These are phyloP conservation scores for Brenthis daphne DNA, from an alignment of 2,888 invertebrate species.

Conservation along the genomic window DNA sequence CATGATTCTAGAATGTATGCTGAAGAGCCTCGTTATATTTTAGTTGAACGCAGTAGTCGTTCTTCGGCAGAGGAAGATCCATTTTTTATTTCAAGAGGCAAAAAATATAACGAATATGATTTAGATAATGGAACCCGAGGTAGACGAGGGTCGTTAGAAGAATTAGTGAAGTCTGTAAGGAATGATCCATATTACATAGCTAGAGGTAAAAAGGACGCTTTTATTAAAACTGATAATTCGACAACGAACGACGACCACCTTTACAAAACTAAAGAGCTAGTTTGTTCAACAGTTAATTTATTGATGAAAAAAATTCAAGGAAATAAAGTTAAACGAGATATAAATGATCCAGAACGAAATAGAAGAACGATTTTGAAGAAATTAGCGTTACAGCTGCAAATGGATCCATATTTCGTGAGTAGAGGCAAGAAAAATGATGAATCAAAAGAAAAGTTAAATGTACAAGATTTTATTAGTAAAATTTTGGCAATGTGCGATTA, in stretches of 20 bases:
- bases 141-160: constrained; percentile 69
- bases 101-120: constrained; percentile 56
- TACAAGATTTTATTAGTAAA: constrained; percentile 61
- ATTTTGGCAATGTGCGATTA: constrained; percentile 62
- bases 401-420: constrained; percentile 73
- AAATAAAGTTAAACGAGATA: constrained; percentile 60
- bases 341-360: constrained; percentile 63
- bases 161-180: constrained; percentile 72
- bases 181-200: constrained; percentile 80
- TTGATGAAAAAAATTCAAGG: constrained; percentile 47
- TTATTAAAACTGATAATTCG: constrained; percentile 46
- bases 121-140: constrained; percentile 57
- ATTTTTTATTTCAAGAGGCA: constrained; percentile 67
- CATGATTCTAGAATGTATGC: constrained; percentile 72
- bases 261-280: constrained; percentile 61
- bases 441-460: constrained; percentile 44
- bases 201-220: constrained; percentile 72
- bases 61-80: constrained; percentile 71
- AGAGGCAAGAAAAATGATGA: constrained; percentile 65
- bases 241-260: constrained; percentile 48
- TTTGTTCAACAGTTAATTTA: constrained; percentile 65
- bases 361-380: constrained; percentile 69
- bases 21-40: constrained; percentile 79
- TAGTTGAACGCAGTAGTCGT: constrained; percentile 73
- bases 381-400: constrained; percentile 68